These are phyloP conservation scores for Drosophila borborema DNA, from an alignment of 2,888 invertebrate genomes.

Conservation along the genomic window DNA sequence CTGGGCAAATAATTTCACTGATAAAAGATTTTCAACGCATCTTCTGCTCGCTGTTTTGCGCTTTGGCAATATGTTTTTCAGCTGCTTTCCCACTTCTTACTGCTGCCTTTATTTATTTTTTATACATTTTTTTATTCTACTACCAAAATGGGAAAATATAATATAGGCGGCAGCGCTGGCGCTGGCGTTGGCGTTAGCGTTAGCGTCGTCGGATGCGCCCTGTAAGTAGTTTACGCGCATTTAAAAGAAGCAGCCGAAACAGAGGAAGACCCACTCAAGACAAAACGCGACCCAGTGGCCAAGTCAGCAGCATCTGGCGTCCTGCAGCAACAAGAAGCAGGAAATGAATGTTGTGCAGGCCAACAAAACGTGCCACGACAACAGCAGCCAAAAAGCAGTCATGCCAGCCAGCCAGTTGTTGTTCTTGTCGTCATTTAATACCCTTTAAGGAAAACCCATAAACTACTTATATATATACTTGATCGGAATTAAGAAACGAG, in stretches of 20 bases:
- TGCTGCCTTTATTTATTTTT: slow-evolving; percentile 15
- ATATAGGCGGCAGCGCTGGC: slow-evolving; percentile 39
- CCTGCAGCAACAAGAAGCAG: slow-evolving; percentile 49
- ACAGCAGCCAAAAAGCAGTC: slow-evolving; percentile 30
- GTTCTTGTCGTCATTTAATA: slow-evolving; percentile 26
- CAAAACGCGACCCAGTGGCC: slow-evolving; percentile 29
- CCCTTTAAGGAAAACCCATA: slow-evolving; percentile 2
- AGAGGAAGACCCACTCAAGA: slow-evolving; percentile 30
- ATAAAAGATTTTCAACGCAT: slow-evolving; percentile 81
- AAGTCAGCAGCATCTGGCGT: slow-evolving; percentile 25
- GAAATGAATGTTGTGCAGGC: slow-evolving; percentile 74
- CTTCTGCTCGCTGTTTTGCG: slow-evolving; percentile 76
- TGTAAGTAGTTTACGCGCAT: slow-evolving; percentile 78
- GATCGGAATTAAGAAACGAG: slow-evolving; percentile 2
- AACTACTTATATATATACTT: background rate
- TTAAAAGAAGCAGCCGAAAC: slow-evolving; percentile 50
- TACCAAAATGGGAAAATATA: slow-evolving; percentile 33
- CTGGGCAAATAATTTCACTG: slow-evolving; percentile 79
- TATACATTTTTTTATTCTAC: slow-evolving; percentile 25
- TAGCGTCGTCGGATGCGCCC: slow-evolving; percentile 48
- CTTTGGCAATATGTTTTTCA: slow-evolving; percentile 75
- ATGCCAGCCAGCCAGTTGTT: slow-evolving; percentile 26
- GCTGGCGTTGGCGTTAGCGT: slow-evolving; percentile 13
- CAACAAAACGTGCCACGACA: slow-evolving; percentile 61
- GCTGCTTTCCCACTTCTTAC: slow-evolving; percentile 22